Evolutionary conservation across 2,797 vertebrate genomes (phyloP), one percentile per base, ranked within the genome.

Genomic region (Micropoecilia bifurca): DNA sequence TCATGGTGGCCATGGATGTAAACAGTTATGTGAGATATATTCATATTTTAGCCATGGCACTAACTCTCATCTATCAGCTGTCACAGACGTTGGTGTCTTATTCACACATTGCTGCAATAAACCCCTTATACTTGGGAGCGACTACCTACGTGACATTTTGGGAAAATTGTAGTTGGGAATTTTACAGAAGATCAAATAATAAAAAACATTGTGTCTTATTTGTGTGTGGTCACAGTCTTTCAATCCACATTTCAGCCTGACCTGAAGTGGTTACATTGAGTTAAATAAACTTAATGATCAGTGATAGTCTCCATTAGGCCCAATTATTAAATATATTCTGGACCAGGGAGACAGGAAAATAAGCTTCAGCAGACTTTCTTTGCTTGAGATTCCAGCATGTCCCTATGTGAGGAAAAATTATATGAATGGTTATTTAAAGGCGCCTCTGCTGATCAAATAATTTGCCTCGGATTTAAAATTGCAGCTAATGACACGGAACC

Each of bases 321-420:
- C 47, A 30, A n/a, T 48, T 66, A 48, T 63, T 76, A 41, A 28
- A 48, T 47, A 57, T 47, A 30, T 63, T 57, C 55, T 28, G 45
- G 30, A 55, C 45, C 39, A 78, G 3, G 10, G 57, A 63, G 48
- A 71, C 41, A 20, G 10, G 3, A n/a, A 28, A 71, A 39, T 63
- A n/a, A 73, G 28, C 50, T 55, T 73, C 6, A 48, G 63, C 71
- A 63, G 30, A 63, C 48, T 53, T 61, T 28, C 47, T 78, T 22
- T 14, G 18, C 55, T 78, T n/a, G 30, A 41, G 33, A 41, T 28
- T 39, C 8, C 30, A 22, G 22, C 25, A 7, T 36, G n/a, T 57
- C 6, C 41, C 28, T 12, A 2, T 41, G 25, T 73, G 43, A 61
- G 6, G 12, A 78, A 39, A 73, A 50, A 68, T 18, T 0, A 39